Percentiles rank a stretch among this genome's conserved stretches.
Evolutionary conservation across 2,113 vertebrate species (phyloP).

Genomic region (Brachypodius melanocephalos): DNA sequence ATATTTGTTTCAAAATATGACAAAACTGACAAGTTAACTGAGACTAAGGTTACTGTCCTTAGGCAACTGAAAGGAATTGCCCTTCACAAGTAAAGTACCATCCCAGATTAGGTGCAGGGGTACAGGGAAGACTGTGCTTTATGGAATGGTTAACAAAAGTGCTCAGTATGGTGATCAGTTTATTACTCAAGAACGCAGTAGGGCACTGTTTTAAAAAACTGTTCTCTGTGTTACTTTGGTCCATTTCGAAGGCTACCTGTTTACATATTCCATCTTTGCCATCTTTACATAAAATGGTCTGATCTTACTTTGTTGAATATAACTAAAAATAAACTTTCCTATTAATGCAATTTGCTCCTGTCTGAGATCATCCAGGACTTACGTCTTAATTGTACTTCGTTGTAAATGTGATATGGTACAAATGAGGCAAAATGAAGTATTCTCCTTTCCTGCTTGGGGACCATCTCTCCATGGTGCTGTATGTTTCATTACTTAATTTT

Average conservation of each 20-base stretch:
- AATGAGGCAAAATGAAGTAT: neutral
- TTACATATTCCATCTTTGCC: neutral
- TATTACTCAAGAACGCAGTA: neutral
- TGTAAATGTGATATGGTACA: neutral
- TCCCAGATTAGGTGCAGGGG: neutral
- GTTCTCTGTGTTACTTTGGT: neutral
- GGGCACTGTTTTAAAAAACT: neutral
- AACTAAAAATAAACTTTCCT: neutral
- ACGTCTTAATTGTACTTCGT: neutral
- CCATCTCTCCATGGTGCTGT: neutral
- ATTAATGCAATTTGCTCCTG: neutral
- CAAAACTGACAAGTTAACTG: neutral
- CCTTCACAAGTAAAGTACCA: neutral
- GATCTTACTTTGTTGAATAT: neutral
- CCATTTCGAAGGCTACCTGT: neutral
- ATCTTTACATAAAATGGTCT: neutral
- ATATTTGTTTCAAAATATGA: neutral
- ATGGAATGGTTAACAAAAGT: neutral
- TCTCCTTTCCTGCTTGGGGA: neutral
- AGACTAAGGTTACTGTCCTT: neutral
- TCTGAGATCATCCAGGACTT: neutral
- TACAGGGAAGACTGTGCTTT: neutral
- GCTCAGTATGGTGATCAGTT: neutral
- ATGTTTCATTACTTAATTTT: neutral
- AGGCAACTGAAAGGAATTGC: neutral